Conservation (phyloP, 2,113 vertebrate genomes). For the Nesoenas mayeri region DNA sequence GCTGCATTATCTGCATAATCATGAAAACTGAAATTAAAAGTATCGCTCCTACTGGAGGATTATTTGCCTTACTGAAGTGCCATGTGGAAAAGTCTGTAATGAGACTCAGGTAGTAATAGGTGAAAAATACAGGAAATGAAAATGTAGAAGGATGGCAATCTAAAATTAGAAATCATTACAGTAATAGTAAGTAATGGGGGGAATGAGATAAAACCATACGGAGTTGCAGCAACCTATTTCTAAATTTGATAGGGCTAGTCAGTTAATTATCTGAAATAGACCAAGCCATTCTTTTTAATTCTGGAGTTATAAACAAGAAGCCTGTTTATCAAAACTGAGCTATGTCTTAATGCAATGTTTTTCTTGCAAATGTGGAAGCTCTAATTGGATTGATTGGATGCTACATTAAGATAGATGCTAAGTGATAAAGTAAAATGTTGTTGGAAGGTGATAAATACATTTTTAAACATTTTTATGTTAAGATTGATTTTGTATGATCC, state of each 20-base stretch:
- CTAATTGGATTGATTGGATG: not conserved
- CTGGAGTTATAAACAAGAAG: not conserved
- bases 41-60: not conserved
- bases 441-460: not conserved
- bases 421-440: not conserved
- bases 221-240: not conserved
- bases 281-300: not conserved
- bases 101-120: not conserved
- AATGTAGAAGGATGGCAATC: not conserved
- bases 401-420: not conserved
- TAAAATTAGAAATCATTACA: not conserved
- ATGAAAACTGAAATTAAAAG: not conserved
- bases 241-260: not conserved
- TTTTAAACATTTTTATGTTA: not conserved
- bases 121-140: not conserved
- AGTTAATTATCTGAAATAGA: not conserved
- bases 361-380: slow-evolving; percentile 25
- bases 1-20: not conserved
- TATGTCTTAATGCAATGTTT: slow-evolving; percentile 29
- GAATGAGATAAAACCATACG: not conserved
- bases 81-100: not conserved
- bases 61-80: not conserved
- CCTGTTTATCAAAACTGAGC: not conserved
- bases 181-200: not conserved
- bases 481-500: not conserved